These are phyloP conservation scores for Noturus placidus DNA, from an alignment of 2,113 vertebrate genomes.

Conservation along the genomic window DNA sequence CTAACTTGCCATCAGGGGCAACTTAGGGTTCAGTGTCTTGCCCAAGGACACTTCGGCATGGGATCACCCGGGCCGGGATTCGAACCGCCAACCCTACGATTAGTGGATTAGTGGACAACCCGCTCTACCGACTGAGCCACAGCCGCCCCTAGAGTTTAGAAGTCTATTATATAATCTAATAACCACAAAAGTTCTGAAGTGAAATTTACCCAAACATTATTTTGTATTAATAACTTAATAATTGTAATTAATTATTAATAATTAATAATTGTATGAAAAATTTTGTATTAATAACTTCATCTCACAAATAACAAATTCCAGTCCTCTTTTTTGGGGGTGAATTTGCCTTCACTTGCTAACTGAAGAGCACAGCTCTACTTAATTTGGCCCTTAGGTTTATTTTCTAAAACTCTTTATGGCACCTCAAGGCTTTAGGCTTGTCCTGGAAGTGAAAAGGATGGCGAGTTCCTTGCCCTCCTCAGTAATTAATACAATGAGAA, in stretches of 20 bases:
- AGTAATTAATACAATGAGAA: slow-evolving; percentile 23
- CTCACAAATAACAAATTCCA: neutral
- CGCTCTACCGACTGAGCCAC: too few relatives aligned
- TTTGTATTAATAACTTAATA: neutral
- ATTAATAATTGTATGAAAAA: too few relatives aligned
- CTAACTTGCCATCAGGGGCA: too few relatives aligned
- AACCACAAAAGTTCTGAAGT: neutral
- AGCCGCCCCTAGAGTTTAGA: too few relatives aligned
- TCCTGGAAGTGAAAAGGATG: slow-evolving; percentile 76
- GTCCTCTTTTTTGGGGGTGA: neutral
- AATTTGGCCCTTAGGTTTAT: neutral
- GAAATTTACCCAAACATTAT: neutral
- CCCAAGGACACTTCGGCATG: too few relatives aligned
- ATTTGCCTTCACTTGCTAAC: neutral
- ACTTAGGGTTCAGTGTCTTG: too few relatives aligned
- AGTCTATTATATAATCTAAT: neutral
- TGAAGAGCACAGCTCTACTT: neutral
- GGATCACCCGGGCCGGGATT: too few relatives aligned
- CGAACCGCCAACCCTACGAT: too few relatives aligned
- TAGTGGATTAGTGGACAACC: too few relatives aligned
- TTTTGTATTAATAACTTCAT: neutral
- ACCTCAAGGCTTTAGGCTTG: slow-evolving; percentile 67
- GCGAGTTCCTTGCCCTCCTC: neutral
- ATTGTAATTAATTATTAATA: too few relatives aligned
- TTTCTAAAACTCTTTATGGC: neutral